A percentile compares a stretch with the other conserved stretches of the same genome.
Evolutionary conservation across 2,113 vertebrate genomes (phyloP).

Genomic region (Mus spicilegus): DNA sequence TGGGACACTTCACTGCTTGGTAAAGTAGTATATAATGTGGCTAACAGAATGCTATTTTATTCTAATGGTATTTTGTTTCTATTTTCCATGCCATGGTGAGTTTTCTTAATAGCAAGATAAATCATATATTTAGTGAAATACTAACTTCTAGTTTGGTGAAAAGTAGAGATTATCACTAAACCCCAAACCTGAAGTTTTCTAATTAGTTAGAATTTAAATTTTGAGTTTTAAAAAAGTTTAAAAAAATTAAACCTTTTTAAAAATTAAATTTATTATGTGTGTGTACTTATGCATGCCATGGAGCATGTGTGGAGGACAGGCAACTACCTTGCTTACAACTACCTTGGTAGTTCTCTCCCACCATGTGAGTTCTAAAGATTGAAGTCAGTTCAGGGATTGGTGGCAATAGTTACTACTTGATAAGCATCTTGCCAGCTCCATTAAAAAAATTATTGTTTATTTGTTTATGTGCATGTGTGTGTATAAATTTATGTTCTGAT

Average conservation of each 20-base stretch:
- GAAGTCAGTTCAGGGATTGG: background rate
- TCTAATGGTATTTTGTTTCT: background rate
- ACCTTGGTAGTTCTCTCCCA: background rate
- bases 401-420: background rate
- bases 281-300: background rate
- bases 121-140: background rate
- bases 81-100: background rate
- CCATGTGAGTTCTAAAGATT: background rate
- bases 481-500: background rate
- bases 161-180: background rate
- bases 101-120: background rate
- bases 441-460: background rate
- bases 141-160: background rate
- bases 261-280: background rate
- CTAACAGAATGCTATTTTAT: background rate
- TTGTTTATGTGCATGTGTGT: background rate
- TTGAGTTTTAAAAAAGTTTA: background rate
- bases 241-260: background rate
- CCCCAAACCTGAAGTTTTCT: background rate
- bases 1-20: background rate
- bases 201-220: background rate
- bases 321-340: background rate
- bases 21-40: background rate
- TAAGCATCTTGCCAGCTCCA: background rate
- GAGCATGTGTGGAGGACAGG: background rate